Base-by-base conservation (phyloP, 2,113 vertebrate species). In the Clupea harengus region DNA sequence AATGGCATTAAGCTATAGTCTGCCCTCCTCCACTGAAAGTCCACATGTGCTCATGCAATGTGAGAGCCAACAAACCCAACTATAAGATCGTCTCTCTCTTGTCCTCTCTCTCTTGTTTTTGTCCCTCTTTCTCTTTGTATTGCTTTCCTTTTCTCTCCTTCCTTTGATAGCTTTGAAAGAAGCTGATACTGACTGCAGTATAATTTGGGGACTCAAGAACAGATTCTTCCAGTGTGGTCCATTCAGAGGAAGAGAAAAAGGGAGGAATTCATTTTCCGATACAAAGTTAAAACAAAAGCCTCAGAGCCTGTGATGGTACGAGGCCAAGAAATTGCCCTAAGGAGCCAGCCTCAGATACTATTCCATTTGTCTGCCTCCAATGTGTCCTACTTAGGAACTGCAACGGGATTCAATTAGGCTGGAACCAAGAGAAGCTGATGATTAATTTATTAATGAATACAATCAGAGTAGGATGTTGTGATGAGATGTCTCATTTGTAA, bases 361-460 rank as follows among this genome's bases (percentile, higher is more conserved):
- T 92, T 94, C 92, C 91, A 94, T 94, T 94, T 94, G 93, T 94
- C 91, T 86, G 91, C 94, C 92, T 89, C 81, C 88, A 91, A 89
- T 86, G 81, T 94, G 93, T 93, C 94, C 94, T 94, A 95, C 94
- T 95, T 96, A 92, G 91, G 90, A 90, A 90, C 90, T 93, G 93
- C 92, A 89, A 92, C 90, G 95, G 93, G 95, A 95, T 91, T 95
- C 94, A 95, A 94, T 95, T 96, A 94, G 91, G 90, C 92, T 93
- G 91, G 93, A 94, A 94, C 92, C 92, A 92, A 93, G 92, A 94
- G 60, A 88, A 92, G 90, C 86, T 91, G 92, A 93, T 94, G 90
- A 94, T 95, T 93, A 91, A 95, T 95, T 91, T 93, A 95, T 95
- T 95, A 95, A 94, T 95, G 92, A 95, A 93, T 89, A 93, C 91